A percentile compares a stretch with the other conserved stretches of the same genome.
These are phyloP conservation scores for Poecile atricapillus DNA, from an alignment of 2,113 vertebrate species.

Conservation along the genomic window DNA sequence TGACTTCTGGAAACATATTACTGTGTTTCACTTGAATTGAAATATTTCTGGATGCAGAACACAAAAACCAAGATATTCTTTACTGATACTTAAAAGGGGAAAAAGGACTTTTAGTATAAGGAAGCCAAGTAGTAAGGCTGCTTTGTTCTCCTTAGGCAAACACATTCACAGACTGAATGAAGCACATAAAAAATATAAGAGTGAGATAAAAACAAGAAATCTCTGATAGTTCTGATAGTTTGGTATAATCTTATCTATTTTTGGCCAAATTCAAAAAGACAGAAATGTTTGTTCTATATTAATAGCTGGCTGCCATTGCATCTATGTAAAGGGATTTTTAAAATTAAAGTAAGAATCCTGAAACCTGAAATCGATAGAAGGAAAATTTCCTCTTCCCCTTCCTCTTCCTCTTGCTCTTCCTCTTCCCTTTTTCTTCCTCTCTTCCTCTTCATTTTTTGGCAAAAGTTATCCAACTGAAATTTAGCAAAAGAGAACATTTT, in stretches of 20 bases:
- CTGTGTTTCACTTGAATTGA: slow-evolving; percentile 58
- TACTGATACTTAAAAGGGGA: slow-evolving; percentile 31
- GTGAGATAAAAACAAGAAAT: slow-evolving; percentile 21
- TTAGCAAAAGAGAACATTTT: neutral
- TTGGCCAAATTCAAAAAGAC: neutral
- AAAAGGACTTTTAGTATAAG: slow-evolving; percentile 45
- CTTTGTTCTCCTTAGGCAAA: slow-evolving; percentile 60
- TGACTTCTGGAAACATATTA: slow-evolving; percentile 36
- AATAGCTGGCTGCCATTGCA: slow-evolving; percentile 2
- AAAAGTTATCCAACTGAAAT: neutral
- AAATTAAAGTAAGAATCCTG: neutral
- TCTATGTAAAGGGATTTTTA: neutral
- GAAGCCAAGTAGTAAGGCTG: slow-evolving; percentile 37
- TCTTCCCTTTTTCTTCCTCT: too few relatives aligned
- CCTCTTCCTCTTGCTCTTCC: too few relatives aligned
- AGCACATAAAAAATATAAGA: slow-evolving; percentile 26
- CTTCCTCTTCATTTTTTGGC: neutral
- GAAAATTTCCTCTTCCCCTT: neutral
- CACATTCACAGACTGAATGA: neutral
- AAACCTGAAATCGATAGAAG: neutral
- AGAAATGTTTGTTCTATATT: neutral
- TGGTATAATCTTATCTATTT: neutral
- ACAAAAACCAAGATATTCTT: slow-evolving; percentile 42
- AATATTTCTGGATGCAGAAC: slow-evolving; percentile 58
- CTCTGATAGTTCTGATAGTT: neutral